Evolutionary conservation across 1,140 invertebrate species (phyloP).

Genomic region (Anoplolepis gracilipes): DNA sequence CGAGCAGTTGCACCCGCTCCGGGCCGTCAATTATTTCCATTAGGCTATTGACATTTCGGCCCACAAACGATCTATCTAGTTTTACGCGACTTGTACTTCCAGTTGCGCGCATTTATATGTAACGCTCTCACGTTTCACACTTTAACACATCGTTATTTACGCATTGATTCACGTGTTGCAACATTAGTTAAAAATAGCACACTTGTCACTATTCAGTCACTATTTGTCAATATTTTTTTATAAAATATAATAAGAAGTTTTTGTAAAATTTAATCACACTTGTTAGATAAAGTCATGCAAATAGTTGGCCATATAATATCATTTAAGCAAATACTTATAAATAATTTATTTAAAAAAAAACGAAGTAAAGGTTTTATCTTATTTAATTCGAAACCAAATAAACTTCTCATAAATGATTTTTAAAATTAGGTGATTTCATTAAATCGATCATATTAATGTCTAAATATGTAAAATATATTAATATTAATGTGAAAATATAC

Average conservation of each 20-base stretch:
- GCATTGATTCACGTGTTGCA: background rate
- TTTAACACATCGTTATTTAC: slow-evolving; percentile 17
- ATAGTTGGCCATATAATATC: background rate
- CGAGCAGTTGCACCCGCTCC: slow-evolving; percentile 55
- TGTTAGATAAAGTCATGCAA: background rate
- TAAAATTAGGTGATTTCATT: too few relatives aligned
- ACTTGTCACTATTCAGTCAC: background rate
- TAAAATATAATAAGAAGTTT: background rate
- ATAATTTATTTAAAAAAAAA: background rate
- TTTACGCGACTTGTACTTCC: slow-evolving; percentile 44
- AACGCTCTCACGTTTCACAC: slow-evolving; percentile 19
- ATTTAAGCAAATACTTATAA: background rate
- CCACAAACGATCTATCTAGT: slow-evolving; percentile 59
- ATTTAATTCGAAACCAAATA: background rate
- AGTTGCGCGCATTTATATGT: slow-evolving; percentile 16
- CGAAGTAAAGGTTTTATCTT: background rate
- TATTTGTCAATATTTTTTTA: background rate
- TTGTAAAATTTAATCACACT: background rate
- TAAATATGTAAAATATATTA: background rate
- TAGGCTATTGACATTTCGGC: slow-evolving; percentile 58
- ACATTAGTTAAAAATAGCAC: background rate
- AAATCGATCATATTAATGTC: background rate
- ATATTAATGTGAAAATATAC: slow-evolving; percentile 8
- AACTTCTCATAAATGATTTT: background rate
- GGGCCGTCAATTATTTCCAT: slow-evolving; percentile 60